phyloP scores from a whole-genome alignment of 2,797 vertebrate species.

The Fratercula arctica region DNA sequence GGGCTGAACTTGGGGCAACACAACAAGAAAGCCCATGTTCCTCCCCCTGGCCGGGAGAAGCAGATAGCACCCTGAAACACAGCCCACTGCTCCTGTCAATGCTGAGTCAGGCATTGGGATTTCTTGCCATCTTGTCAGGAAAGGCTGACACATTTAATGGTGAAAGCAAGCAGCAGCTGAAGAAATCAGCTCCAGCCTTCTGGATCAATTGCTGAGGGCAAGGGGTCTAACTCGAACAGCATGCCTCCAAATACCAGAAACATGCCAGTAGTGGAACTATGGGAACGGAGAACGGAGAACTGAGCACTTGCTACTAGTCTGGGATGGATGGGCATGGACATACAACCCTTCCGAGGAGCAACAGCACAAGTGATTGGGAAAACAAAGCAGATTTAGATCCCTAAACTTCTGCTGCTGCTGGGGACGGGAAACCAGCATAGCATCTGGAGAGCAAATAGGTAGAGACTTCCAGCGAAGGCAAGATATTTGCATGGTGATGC shows the following conservation, averaged over 20 bases:
- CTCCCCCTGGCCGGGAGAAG: not conserved
- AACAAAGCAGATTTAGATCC: not conserved
- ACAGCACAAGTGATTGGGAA: not conserved
- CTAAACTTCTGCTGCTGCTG: not conserved
- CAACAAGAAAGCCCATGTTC: not conserved
- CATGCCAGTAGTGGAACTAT: not conserved
- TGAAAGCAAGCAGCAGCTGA: not conserved
- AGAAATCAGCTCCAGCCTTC: not conserved
- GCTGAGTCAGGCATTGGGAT: not conserved
- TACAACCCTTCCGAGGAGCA: not conserved
- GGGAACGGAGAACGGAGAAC: fast-evolving
- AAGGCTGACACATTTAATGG: not conserved
- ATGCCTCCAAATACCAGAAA: not conserved
- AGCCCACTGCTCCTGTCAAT: not conserved
- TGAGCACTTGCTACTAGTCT: not conserved
- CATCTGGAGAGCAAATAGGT: not conserved
- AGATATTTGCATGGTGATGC: not conserved
- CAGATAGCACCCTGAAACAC: not conserved
- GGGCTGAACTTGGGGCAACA: not conserved
- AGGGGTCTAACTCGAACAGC: not conserved
- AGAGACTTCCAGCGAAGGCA: not conserved
- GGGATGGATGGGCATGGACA: not conserved
- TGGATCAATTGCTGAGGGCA: not conserved
- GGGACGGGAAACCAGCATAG: not conserved
- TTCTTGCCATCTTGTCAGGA: not conserved